Percentiles rank a stretch among this genome's conserved stretches.
Evolutionary conservation across 2,797 vertebrate species (phyloP).

Genomic region (Hephaestus fuliginosus): DNA sequence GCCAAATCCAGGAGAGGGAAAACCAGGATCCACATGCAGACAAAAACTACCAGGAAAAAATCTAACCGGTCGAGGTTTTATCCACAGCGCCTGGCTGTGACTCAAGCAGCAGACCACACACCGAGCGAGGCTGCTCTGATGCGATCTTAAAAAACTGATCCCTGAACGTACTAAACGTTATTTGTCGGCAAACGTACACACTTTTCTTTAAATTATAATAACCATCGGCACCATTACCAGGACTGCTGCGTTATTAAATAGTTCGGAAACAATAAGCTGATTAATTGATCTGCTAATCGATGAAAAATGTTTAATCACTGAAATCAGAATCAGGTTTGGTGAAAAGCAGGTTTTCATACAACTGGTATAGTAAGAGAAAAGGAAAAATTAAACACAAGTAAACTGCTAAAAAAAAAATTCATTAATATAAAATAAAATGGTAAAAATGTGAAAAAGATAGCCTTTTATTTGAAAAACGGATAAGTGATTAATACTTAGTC

Average conservation of each 20-base stretch:
- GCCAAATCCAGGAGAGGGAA: conserved; percentile 20
- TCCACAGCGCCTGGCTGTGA: neutral
- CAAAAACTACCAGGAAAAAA: conserved; percentile 13
- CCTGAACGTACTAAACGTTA: neutral
- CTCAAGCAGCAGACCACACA: conserved; percentile 1
- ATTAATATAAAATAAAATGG: too few relatives aligned
- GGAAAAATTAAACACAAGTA: too few relatives aligned
- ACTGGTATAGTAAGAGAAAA: too few relatives aligned
- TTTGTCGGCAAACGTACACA: neutral
- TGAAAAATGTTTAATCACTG: too few relatives aligned
- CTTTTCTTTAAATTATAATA: neutral
- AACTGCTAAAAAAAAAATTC: too few relatives aligned
- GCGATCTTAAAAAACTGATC: neutral
- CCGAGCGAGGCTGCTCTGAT: neutral
- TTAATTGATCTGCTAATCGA: neutral
- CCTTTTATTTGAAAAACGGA: too few relatives aligned
- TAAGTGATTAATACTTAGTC: neutral
- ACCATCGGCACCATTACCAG: neutral
- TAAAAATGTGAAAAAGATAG: too few relatives aligned
- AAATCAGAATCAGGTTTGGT: neutral
- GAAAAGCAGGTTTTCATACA: too few relatives aligned
- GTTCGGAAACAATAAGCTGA: neutral
- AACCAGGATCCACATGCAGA: conserved; percentile 28
- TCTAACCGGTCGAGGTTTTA: neutral
- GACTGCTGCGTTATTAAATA: neutral